Evolutionary conservation across 2,113 vertebrate genomes (phyloP).

Genomic region (Vicugna pacos): DNA sequence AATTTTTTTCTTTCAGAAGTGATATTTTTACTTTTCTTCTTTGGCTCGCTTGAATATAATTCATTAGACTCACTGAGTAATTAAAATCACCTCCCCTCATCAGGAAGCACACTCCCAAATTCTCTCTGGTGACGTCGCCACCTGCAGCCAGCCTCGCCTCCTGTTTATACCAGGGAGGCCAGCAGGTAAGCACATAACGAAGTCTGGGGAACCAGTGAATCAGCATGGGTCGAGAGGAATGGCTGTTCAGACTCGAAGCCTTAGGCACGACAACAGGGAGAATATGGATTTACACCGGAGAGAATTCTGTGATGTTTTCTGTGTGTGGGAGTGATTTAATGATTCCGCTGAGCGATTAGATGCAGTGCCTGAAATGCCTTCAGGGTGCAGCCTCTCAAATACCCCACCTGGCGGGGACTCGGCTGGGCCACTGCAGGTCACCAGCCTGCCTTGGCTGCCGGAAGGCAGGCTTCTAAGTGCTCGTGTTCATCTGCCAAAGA

Average conservation of each 20-base stretch:
- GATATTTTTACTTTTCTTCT: background rate
- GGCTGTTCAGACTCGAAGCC: conserved; percentile 34
- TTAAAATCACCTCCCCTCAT: conserved; percentile 52
- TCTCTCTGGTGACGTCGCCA: conserved; percentile 64
- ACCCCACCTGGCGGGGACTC: background rate
- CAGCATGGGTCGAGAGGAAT: background rate
- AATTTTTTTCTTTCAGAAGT: background rate
- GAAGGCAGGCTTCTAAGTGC: conserved; percentile 68
- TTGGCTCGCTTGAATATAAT: background rate
- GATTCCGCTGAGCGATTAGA: conserved; percentile 63
- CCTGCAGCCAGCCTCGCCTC: background rate
- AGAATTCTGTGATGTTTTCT: background rate
- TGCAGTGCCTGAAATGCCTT: conserved; percentile 32
- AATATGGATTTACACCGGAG: background rate
- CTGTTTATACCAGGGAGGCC: conserved; percentile 8
- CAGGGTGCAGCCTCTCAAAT: conserved; percentile 46
- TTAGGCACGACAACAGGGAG: background rate
- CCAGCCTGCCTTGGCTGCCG: conserved; percentile 63
- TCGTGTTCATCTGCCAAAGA: conserved; percentile 44
- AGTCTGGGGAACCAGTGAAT: conserved; percentile 32
- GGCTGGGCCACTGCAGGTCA: conserved; percentile 6
- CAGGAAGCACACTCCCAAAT: conserved; percentile 35
- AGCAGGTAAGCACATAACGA: conserved; percentile 65
- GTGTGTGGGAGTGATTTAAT: conserved; percentile 71
- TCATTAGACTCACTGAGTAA: background rate